Percentiles rank a stretch among this genome's conserved stretches.
Evolutionary conservation across 2,113 vertebrate species (phyloP).

Genomic region (Eulemur macaco): DNA sequence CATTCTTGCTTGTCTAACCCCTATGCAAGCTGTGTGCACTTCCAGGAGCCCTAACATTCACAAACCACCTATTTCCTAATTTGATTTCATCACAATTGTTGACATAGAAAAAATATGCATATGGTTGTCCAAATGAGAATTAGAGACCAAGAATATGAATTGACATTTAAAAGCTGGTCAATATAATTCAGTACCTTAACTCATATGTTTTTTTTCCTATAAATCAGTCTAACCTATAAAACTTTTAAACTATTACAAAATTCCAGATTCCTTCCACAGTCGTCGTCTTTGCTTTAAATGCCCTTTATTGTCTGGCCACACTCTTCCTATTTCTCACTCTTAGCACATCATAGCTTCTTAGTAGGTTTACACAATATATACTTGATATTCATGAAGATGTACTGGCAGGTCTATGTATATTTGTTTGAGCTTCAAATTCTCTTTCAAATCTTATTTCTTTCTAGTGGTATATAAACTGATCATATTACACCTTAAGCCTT

Average conservation of each 20-base stretch:
- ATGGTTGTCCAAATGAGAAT: background rate
- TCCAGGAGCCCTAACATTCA: background rate
- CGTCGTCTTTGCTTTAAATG: background rate
- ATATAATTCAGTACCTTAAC: background rate
- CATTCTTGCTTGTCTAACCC: background rate
- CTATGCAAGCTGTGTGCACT: background rate
- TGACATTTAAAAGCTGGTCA: background rate
- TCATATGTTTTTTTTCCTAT: background rate
- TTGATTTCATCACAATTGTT: background rate
- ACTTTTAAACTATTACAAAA: background rate
- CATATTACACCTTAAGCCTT: slow-evolving; percentile 23
- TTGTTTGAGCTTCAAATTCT: background rate
- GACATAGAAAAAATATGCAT: background rate
- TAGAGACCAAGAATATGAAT: background rate
- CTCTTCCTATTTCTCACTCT: background rate
- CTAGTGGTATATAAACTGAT: background rate
- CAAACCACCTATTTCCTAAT: background rate
- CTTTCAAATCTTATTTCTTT: slow-evolving; percentile 7
- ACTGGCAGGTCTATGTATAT: background rate
- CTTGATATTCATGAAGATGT: background rate
- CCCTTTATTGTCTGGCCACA: background rate
- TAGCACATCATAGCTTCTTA: background rate
- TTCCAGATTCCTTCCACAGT: background rate
- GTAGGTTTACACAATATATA: background rate
- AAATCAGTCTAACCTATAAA: background rate